Evolutionary conservation across 2,113 vertebrate species (phyloP).

Genomic region (Chlorocebus sabaeus): DNA sequence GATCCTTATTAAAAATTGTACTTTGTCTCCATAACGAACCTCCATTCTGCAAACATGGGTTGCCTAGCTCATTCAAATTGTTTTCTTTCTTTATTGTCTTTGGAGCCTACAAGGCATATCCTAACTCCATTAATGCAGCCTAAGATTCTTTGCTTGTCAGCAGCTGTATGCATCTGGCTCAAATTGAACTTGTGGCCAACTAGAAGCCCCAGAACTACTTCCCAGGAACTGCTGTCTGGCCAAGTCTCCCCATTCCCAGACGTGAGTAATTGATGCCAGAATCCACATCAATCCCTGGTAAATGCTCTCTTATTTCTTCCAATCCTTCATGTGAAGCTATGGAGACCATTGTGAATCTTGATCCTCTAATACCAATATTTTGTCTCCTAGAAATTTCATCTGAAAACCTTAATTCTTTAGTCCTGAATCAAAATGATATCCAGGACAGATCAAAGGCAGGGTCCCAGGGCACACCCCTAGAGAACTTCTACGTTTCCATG

Average conservation of each 20-base stretch:
- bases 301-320: not conserved
- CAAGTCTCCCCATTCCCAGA: constrained; percentile 23
- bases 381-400: not conserved
- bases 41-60: not conserved
- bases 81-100: not conserved
- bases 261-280: constrained; percentile 20
- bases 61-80: not conserved
- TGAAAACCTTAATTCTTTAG: not conserved
- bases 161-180: constrained; percentile 41
- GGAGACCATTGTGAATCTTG: not conserved
- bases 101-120: not conserved
- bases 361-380: not conserved
- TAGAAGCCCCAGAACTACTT: not conserved
- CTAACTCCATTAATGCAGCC: not conserved
- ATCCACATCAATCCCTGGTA: constrained; percentile 3
- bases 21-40: not conserved
- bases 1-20: not conserved
- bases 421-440: not conserved
- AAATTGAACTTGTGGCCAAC: constrained; percentile 34
- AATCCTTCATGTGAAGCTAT: not conserved
- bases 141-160: not conserved
- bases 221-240: constrained; percentile 47
- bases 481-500: not conserved
- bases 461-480: accelerated
- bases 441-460: not conserved